phyloP scores from a whole-genome alignment of 1,140 invertebrate genomes.

The Hyphantria cunea region DNA sequence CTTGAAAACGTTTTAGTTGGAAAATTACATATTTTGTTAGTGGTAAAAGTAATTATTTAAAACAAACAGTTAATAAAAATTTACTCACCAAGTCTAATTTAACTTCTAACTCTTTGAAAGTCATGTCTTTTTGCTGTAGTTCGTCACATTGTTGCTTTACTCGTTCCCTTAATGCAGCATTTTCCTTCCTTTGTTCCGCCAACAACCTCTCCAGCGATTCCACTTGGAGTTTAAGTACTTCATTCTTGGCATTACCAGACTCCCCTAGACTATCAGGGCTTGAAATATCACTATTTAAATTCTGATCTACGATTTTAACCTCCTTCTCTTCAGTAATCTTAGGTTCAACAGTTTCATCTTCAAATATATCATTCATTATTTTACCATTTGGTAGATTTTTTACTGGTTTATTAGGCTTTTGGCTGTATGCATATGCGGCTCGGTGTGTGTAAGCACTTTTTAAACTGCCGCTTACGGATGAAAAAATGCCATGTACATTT shows the following conservation, averaged over 20 bases:
- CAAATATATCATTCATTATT: slow-evolving; percentile 72
- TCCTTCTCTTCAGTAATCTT: slow-evolving; percentile 7
- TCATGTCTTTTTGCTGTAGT: slow-evolving; percentile 64
- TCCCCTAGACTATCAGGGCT: slow-evolving; percentile 12
- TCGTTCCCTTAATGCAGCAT: slow-evolving; percentile 50
- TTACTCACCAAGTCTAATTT: slow-evolving; percentile 71
- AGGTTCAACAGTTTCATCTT: slow-evolving; percentile 43
- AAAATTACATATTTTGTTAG: no score
- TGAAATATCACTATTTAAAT: slow-evolving; percentile 25
- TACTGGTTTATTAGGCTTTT: slow-evolving; percentile 50
- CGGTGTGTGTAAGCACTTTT: slow-evolving; percentile 67
- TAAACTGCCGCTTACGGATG: slow-evolving; percentile 68
- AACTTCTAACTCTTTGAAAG: slow-evolving; percentile 67
- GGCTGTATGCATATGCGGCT: slow-evolving; percentile 32
- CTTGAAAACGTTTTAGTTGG: no score
- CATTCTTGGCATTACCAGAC: slow-evolving; percentile 41
- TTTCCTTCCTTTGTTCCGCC: slow-evolving; percentile 66
- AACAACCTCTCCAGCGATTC: slow-evolving; percentile 65
- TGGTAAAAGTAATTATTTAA: no score
- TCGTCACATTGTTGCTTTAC: slow-evolving; percentile 64
- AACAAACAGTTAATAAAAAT: no score
- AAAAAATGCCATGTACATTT: slow-evolving; percentile 75
- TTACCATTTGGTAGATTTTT: slow-evolving; percentile 61
- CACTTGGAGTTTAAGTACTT: slow-evolving; percentile 60
- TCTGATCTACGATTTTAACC: slow-evolving; percentile 3